These are phyloP conservation scores for Tyria jacobaeae DNA, from an alignment of 2,888 invertebrate species.

Conservation along the genomic window DNA sequence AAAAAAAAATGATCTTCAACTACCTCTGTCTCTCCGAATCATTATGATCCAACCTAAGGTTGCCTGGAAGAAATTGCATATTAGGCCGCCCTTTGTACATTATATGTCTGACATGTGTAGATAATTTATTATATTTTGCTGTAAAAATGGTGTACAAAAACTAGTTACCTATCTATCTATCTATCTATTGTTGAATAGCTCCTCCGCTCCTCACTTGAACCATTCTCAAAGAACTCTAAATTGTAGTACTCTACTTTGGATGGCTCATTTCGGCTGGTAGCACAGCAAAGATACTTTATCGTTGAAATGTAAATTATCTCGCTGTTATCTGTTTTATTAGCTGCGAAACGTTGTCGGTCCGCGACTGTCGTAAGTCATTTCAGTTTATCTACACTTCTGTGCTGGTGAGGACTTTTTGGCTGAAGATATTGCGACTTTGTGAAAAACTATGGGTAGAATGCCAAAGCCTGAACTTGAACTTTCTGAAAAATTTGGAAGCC, in stretches of 20 bases:
- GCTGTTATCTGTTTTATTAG: constrained; percentile 77
- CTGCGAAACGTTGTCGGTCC: constrained; percentile 54
- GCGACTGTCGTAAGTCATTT: constrained; percentile 28
- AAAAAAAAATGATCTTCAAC: too few species aligned
- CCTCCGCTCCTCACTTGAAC: constrained; percentile 44
- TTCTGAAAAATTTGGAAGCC: neutral
- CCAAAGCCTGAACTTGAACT: too few species aligned
- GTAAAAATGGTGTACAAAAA: too few species aligned
- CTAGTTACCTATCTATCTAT: too few species aligned
- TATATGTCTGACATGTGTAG: too few species aligned
- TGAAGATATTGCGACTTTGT: too few species aligned
- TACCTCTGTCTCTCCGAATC: too few species aligned
- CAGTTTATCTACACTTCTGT: constrained; percentile 37
- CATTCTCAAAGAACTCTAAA: constrained; percentile 71
- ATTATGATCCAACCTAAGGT: too few species aligned
- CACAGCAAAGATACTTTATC: constrained; percentile 75
- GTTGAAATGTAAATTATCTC: constrained; percentile 76
- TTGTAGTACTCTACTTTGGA: constrained; percentile 79
- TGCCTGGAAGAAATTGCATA: too few species aligned
- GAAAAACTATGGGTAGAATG: neutral
- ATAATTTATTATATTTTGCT: too few species aligned
- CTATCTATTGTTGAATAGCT: too few species aligned
- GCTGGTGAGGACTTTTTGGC: constrained; percentile 1
- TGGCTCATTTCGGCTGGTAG: constrained; percentile 82
- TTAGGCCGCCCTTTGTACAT: too few species aligned